phyloP scores from a whole-genome alignment of 2,888 invertebrate genomes.

The Limulus polyphemus region DNA sequence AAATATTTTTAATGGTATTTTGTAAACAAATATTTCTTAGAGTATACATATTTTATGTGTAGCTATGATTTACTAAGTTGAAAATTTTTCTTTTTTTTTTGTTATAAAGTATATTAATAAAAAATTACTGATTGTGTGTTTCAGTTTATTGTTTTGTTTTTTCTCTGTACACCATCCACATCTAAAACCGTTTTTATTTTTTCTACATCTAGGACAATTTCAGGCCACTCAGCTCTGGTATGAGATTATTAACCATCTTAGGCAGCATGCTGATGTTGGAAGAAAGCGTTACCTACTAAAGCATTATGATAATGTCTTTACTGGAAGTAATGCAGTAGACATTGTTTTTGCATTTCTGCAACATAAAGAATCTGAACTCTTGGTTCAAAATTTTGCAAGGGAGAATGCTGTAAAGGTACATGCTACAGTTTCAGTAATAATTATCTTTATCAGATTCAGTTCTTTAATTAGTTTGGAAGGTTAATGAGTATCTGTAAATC shows the following conservation, averaged over 20 bases:
- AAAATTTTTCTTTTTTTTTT: no score
- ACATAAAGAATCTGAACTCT: conserved; percentile 11
- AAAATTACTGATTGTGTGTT: no score
- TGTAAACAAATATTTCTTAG: no score
- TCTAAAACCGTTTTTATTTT: no score
- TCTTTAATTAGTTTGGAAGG: not conserved
- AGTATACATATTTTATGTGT: no score
- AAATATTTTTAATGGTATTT: no score
- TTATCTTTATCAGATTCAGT: not conserved
- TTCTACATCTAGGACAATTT: conserved; percentile 11
- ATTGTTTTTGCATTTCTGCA: conserved; percentile 13
- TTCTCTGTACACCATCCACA: no score
- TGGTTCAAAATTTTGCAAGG: conserved; percentile 11
- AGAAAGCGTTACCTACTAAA: conserved; percentile 17
- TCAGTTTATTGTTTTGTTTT: no score
- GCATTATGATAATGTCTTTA: conserved; percentile 21
- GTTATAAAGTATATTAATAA: no score
- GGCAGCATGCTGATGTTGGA: conserved; percentile 11
- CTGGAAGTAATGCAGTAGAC: conserved; percentile 17
- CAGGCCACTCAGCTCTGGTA: conserved; percentile 22
- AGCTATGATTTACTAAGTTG: no score
- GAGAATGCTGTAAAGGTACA: conserved; percentile 15
- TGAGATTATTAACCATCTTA: conserved; percentile 11
- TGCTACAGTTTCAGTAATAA: not conserved
- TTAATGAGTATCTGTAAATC: not conserved